Percentiles rank a stretch among this genome's conserved stretches.
Conservation (phyloP, 2,797 vertebrate species). For the Halcyon leucocephala region DNA sequence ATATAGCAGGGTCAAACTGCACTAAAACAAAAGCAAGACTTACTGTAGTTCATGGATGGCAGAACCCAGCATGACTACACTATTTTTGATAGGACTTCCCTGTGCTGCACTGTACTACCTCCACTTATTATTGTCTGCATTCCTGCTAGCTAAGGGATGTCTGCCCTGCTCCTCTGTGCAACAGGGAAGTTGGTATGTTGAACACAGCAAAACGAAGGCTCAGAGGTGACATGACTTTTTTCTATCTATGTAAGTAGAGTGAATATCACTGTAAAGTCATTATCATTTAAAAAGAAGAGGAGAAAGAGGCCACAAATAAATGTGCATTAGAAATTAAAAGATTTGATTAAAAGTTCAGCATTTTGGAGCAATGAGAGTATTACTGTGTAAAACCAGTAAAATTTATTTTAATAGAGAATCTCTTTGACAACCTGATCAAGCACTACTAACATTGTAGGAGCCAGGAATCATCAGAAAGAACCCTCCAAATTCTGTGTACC, state of each 20-base stretch:
- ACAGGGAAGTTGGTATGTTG: fast-evolving
- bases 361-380: not conserved
- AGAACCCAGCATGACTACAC: not conserved
- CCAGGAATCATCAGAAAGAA: not conserved
- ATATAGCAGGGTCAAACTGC: not conserved
- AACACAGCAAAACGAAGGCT: not conserved
- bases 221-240: not conserved
- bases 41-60: not conserved
- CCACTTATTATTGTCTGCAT: not conserved
- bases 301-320: not conserved
- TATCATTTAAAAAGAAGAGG: not conserved
- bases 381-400: not conserved
- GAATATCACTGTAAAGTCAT: not conserved
- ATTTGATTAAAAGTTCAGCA: not conserved
- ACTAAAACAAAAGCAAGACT: not conserved
- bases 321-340: not conserved
- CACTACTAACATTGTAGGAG: not conserved
- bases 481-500: not conserved
- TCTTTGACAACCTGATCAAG: not conserved
- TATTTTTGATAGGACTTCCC: not conserved
- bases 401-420: not conserved
- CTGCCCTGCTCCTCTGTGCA: not conserved
- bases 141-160: not conserved
- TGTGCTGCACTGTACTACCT: not conserved
- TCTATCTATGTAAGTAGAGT: fast-evolving